phyloP scores from a whole-genome alignment of 1,140 invertebrate genomes.

The Bradynema listronoti region DNA sequence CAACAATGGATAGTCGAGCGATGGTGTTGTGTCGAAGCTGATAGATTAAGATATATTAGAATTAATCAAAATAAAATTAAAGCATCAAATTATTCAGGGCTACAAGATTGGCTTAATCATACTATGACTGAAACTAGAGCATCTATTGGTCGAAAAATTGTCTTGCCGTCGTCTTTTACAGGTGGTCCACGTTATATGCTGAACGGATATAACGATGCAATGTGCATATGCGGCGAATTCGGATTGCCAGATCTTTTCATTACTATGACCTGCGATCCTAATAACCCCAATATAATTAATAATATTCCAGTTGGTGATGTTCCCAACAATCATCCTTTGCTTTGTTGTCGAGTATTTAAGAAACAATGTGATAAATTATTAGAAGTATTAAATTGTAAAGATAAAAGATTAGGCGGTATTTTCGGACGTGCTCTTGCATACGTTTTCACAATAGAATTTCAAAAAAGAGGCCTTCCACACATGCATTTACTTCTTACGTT shows the following conservation, averaged over 20 bases:
- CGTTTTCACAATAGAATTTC: no score
- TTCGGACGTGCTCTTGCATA: no score
- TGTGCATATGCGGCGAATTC: constrained; percentile 3
- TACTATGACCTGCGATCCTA: no score
- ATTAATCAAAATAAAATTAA: constrained; percentile 20
- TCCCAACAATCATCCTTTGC: no score
- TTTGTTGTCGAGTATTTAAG: no score
- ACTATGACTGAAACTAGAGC: constrained; percentile 5
- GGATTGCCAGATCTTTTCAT: constrained; percentile 14
- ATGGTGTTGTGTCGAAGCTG: not conserved
- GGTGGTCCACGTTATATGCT: constrained; percentile 11
- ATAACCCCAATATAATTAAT: no score
- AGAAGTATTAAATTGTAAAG: no score
- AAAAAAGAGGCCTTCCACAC: no score
- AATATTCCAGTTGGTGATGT: no score
- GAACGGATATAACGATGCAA: constrained; percentile 3
- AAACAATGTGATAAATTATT: no score
- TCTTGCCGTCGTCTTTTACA: constrained; percentile 20
- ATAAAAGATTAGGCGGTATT: no score
- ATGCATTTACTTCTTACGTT: no score
- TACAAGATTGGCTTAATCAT: constrained; percentile 15
- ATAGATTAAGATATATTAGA: not conserved
- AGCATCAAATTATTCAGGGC: constrained; percentile 11
- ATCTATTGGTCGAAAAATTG: constrained; percentile 7
- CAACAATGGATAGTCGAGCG: constrained; percentile 2